phyloP scores from a whole-genome alignment of 2,888 invertebrate species.

The Venustoraphidia nigricollis region DNA sequence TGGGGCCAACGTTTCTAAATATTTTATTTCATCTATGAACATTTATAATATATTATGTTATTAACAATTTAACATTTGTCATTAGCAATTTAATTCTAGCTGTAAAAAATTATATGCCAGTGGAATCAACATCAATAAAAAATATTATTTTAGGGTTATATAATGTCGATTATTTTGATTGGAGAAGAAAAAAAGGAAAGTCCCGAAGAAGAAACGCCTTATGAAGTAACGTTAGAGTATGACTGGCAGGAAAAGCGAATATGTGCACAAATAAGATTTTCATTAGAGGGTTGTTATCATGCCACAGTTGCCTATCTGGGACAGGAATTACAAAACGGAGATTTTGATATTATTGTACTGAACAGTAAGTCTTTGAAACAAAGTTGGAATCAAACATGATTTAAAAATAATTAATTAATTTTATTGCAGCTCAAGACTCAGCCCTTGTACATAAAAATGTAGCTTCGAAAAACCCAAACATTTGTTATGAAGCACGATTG shows the following conservation, averaged over 20 bases:
- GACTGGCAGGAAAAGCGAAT: conserved; percentile 67
- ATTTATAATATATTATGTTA: too few species aligned
- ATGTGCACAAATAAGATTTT: conserved; percentile 60
- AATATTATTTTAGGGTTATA: too few species aligned
- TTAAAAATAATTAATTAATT: conserved; percentile 6
- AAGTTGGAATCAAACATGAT: background rate
- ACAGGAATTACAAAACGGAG: conserved; percentile 68
- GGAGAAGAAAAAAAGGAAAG: too few species aligned
- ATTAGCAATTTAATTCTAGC: too few species aligned
- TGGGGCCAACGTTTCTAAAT: too few species aligned
- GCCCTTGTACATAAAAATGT: conserved; percentile 77
- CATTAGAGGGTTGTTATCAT: conserved; percentile 65
- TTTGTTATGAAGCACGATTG: conserved; percentile 73
- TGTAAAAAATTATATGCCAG: too few species aligned
- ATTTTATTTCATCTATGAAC: too few species aligned
- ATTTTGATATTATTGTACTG: conserved; percentile 82
- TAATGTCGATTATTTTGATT: too few species aligned
- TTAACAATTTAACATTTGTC: too few species aligned
- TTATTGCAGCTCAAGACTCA: conserved; percentile 51
- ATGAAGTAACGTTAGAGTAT: conserved; percentile 49
- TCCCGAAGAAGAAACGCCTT: background rate
- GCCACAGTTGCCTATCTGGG: conserved; percentile 64
- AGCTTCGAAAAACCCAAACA: conserved; percentile 68
- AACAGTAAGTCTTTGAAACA: conserved; percentile 45
- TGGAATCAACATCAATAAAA: too few species aligned